Evolutionary conservation across 1,140 invertebrate genomes (phyloP).

Genomic region (Drosophila ficusphila): DNA sequence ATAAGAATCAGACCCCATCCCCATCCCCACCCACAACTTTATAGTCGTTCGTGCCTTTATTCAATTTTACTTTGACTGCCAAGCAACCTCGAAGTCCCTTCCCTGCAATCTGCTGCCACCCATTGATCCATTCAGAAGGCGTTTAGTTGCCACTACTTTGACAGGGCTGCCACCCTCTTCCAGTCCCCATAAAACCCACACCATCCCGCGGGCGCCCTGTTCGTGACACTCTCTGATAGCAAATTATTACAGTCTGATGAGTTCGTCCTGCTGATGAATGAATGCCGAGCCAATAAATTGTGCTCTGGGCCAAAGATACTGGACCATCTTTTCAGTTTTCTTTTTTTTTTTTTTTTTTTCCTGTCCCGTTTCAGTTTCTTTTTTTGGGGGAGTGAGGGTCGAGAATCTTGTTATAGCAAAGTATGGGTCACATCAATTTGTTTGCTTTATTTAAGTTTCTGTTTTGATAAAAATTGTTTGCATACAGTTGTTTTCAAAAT

Average conservation of each 20-base stretch:
- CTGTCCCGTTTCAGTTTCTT: background rate
- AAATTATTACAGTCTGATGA: slow-evolving; percentile 83
- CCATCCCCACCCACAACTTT: slow-evolving; percentile 4
- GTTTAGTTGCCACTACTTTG: slow-evolving; percentile 48
- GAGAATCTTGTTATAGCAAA: slow-evolving; percentile 31
- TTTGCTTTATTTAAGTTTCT: slow-evolving; percentile 80
- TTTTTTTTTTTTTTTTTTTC: slow-evolving; percentile 28
- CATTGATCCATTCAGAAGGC: background rate
- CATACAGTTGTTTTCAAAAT: too few relatives aligned
- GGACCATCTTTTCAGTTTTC: slow-evolving; percentile 20
- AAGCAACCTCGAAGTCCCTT: slow-evolving; percentile 20
- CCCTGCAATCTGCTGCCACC: background rate
- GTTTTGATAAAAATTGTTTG: slow-evolving; percentile 68
- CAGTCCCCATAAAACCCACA: slow-evolving; percentile 1
- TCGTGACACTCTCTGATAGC: slow-evolving; percentile 76
- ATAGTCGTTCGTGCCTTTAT: slow-evolving; percentile 64
- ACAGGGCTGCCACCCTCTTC: background rate
- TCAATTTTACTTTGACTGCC: slow-evolving; percentile 76
- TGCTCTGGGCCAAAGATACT: slow-evolving; percentile 59
- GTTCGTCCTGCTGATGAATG: slow-evolving; percentile 76
- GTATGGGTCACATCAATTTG: slow-evolving; percentile 66
- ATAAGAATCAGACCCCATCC: slow-evolving; percentile 2
- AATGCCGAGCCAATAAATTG: slow-evolving; percentile 76
- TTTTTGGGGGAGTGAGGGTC: background rate
- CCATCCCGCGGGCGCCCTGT: slow-evolving; percentile 18